phyloP scores from a whole-genome alignment of 2,888 invertebrate genomes.

The Drosophila basisetae region DNA sequence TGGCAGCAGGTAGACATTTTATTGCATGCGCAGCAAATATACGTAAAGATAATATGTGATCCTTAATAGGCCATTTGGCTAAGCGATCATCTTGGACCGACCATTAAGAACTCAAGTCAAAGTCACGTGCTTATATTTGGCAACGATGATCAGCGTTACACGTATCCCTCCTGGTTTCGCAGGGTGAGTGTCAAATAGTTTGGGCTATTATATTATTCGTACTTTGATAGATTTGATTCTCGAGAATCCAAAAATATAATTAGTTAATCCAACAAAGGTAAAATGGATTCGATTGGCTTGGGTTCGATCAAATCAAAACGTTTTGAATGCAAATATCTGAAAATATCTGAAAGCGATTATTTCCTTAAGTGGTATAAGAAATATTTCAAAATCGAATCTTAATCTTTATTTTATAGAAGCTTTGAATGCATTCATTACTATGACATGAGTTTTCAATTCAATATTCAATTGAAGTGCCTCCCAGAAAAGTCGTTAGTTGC shows the following conservation, averaged over 20 bases:
- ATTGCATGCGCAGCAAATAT: slow-evolving; percentile 1
- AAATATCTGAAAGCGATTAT: not conserved
- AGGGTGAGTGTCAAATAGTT: slow-evolving; percentile 85
- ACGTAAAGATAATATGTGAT: not conserved
- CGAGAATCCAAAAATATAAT: not conserved
- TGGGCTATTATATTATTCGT: not conserved
- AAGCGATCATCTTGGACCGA: slow-evolving; percentile 90
- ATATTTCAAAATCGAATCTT: not conserved
- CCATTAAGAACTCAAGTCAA: slow-evolving; percentile 87
- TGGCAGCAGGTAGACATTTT: slow-evolving; percentile 85
- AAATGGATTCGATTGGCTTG: no score
- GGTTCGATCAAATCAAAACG: no score
- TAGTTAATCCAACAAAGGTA: no score
- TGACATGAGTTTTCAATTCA: not conserved
- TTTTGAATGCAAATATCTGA: no score
- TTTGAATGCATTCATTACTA: not conserved
- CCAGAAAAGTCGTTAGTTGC: not conserved
- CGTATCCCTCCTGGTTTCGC: slow-evolving; percentile 89
- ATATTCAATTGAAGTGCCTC: not conserved
- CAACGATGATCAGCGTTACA: slow-evolving; percentile 91
- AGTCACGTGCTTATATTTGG: slow-evolving; percentile 90
- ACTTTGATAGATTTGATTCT: not conserved
- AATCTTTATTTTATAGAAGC: not conserved
- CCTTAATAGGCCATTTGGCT: slow-evolving; percentile 89
- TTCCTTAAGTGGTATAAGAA: not conserved